Evolutionary conservation across 1,140 invertebrate species (phyloP).

Genomic region (Macrotrachela quadricornifera): DNA sequence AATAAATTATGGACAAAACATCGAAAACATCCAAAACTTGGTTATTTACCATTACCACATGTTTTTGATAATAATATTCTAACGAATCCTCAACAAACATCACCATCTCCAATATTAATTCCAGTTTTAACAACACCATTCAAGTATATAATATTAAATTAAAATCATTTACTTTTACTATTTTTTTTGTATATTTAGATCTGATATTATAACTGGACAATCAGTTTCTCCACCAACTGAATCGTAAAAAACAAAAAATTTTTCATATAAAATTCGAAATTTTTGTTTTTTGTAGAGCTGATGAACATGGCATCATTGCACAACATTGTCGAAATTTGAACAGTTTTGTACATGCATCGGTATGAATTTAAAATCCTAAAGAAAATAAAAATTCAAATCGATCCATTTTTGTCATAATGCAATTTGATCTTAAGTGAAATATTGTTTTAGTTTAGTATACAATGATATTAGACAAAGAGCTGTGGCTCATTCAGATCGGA

Average conservation of each 20-base stretch:
- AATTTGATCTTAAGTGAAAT: neutral
- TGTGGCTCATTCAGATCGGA: too few species aligned
- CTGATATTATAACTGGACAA: neutral
- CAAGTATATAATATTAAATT: neutral
- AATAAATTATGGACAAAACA: conserved; percentile 77
- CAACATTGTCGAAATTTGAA: too few species aligned
- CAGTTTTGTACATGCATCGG: too few species aligned
- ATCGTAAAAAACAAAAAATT: too few species aligned
- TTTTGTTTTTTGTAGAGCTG: too few species aligned
- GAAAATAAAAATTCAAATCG: neutral
- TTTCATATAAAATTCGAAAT: too few species aligned
- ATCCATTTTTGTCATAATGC: neutral
- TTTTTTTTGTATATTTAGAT: neutral
- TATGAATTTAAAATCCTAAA: neutral
- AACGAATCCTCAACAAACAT: neutral
- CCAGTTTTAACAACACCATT: too few species aligned
- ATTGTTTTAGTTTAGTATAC: too few species aligned
- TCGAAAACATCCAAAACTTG: conserved; percentile 2
- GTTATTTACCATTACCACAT: conserved; percentile 5
- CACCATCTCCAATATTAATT: too few species aligned
- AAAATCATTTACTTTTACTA: neutral
- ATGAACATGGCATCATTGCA: too few species aligned
- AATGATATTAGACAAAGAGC: too few species aligned
- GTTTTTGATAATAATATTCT: neutral
- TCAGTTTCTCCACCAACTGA: too few species aligned